Percentiles rank a stretch among this genome's conserved stretches.
Conservation (phyloP, 1,140 invertebrate genomes). For the Babylonia areolata region DNA sequence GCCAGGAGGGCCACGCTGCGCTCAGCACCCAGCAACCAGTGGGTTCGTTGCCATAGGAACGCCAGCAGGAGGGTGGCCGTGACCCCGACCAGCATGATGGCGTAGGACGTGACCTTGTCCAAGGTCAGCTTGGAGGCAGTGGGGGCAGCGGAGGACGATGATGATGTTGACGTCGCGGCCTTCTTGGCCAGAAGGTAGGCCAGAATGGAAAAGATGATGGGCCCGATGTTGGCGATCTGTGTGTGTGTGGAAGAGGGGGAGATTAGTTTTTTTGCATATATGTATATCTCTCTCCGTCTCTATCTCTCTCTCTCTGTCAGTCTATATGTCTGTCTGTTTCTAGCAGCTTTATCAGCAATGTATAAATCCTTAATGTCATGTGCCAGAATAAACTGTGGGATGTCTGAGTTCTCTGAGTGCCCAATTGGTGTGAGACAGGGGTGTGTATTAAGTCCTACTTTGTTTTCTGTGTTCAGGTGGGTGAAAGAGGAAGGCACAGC, state of each 20-base stretch:
- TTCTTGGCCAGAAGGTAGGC: conserved; percentile 77
- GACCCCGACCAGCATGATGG: conserved; percentile 81
- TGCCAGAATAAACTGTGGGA: too few relatives aligned
- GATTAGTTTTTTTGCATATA: too few relatives aligned
- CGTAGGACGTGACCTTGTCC: conserved; percentile 80
- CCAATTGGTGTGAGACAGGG: background rate
- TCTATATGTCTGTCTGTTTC: too few relatives aligned
- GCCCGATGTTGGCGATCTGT: conserved; percentile 90
- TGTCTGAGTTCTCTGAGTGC: background rate
- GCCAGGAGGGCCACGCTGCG: conserved; percentile 85
- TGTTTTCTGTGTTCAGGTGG: too few relatives aligned
- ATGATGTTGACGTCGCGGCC: conserved; percentile 78
- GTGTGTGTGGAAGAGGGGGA: background rate
- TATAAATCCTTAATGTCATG: too few relatives aligned
- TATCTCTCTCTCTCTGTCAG: too few relatives aligned
- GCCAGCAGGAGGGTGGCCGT: conserved; percentile 82
- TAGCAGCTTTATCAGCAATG: too few relatives aligned
- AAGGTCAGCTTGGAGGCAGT: conserved; percentile 63
- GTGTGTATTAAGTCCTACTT: too few relatives aligned
- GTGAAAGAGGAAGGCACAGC: too few relatives aligned
- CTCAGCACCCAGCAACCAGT: conserved; percentile 76
- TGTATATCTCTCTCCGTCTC: too few relatives aligned
- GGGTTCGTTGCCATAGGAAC: conserved; percentile 84
- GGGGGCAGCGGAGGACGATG: conserved; percentile 77
- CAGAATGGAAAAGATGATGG: conserved; percentile 81